Evolutionary conservation across 2,888 invertebrate genomes (phyloP).

Genomic region (Tinea semifulvella): DNA sequence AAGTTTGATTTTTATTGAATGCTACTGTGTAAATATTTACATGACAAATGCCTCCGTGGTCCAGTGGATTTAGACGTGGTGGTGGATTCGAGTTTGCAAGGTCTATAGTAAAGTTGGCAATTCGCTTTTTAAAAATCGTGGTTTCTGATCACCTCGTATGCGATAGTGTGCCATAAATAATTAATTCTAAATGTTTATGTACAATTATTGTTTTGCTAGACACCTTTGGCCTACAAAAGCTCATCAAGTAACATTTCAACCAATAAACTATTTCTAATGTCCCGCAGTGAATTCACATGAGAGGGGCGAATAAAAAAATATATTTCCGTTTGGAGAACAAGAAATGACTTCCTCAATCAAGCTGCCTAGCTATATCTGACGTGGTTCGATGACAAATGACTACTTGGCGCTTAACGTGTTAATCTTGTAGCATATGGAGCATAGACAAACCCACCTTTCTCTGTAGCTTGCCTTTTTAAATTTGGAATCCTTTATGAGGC

Average conservation of each 20-base stretch:
- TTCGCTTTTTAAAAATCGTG: no score
- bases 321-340: constrained; percentile 57
- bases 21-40: no score
- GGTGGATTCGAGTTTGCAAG: no score
- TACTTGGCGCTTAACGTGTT: constrained; percentile 46
- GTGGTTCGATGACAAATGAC: constrained; percentile 55
- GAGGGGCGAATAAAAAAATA: constrained; percentile 52
- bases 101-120: no score
- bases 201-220: no score
- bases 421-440: constrained; percentile 59
- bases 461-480: constrained; percentile 35
- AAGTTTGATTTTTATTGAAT: no score
- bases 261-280: constrained; percentile 43
- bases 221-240: no score
- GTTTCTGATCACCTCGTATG: no score
- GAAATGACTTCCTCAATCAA: constrained; percentile 67
- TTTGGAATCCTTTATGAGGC: constrained; percentile 41
- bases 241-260: constrained; percentile 22
- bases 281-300: constrained; percentile 28
- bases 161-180: no score
- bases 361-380: constrained; percentile 26
- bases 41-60: no score
- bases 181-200: no score
- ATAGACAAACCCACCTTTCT: constrained; percentile 44
- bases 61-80: no score